phyloP scores from a whole-genome alignment of 2,797 vertebrate genomes.

The Onychomys arenicola region DNA sequence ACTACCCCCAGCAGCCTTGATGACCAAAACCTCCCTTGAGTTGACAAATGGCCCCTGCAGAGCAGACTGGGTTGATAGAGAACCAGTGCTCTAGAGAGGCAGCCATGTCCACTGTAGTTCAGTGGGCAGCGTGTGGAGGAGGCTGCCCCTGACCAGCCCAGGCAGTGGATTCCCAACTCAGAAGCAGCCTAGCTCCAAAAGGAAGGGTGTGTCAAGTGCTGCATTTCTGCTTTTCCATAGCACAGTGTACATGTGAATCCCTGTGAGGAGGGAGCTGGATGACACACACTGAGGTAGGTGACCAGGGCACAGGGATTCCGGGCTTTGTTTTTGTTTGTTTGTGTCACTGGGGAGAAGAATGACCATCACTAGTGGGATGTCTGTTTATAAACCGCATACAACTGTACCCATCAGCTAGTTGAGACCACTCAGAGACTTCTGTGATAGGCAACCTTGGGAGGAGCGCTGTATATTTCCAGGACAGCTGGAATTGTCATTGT shows the following conservation, averaged over 20 bases:
- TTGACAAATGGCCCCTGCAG: not conserved
- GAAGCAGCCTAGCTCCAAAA: not conserved
- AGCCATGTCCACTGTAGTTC: not conserved
- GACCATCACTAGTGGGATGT: not conserved
- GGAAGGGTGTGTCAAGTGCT: not conserved
- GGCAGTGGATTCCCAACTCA: not conserved
- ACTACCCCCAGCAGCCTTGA: not conserved
- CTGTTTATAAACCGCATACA: not conserved
- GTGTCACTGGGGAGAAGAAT: not conserved
- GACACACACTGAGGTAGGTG: not conserved
- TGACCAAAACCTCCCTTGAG: not conserved
- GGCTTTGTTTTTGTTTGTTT: constrained; percentile 16
- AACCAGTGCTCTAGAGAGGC: not conserved
- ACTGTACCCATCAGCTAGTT: not conserved
- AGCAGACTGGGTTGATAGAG: not conserved
- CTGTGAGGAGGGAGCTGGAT: not conserved
- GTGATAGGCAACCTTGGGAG: not conserved
- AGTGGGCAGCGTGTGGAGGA: not conserved
- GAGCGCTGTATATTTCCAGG: not conserved
- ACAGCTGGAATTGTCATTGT: not conserved
- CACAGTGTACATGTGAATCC: not conserved
- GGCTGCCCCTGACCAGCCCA: not conserved
- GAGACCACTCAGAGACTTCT: not conserved
- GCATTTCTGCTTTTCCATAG: not conserved
- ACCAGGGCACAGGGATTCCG: not conserved